Conservation (phyloP, 2,888 invertebrate genomes). For the Meteorus colon region DNA sequence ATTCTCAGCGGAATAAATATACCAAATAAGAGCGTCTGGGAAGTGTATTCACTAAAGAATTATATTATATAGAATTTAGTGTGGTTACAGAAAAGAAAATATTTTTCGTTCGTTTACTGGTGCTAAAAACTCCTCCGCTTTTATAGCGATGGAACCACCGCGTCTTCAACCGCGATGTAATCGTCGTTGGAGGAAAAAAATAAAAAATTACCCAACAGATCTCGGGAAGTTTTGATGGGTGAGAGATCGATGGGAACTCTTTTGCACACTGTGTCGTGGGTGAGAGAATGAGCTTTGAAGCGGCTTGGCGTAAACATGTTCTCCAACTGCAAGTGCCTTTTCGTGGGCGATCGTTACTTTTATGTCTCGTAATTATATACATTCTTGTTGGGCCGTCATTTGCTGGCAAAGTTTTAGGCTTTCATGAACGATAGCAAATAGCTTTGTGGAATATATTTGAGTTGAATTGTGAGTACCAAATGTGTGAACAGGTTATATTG, state of each 20-base stretch:
- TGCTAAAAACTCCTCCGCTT: conserved; percentile 50
- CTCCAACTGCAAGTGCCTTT: conserved; percentile 46
- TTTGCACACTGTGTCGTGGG: conserved; percentile 57
- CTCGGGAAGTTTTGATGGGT: not conserved
- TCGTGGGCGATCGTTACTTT: conserved; percentile 71
- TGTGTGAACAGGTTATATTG: too few relatives aligned
- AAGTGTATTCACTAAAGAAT: not conserved
- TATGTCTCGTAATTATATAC: conserved; percentile 72
- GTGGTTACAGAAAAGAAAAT: conserved; percentile 24
- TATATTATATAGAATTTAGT: not conserved
- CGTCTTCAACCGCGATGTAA: conserved; percentile 49
- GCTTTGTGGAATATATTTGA: not conserved
- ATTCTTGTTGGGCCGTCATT: conserved; percentile 61
- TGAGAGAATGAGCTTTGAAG: conserved; percentile 64
- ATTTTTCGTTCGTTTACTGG: conserved; percentile 35
- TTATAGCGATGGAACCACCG: conserved; percentile 52
- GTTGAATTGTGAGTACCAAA: conserved; percentile 13
- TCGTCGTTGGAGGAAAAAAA: conserved; percentile 44
- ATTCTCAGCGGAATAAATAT: not conserved
- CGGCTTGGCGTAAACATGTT: conserved; percentile 9
- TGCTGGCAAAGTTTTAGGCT: conserved; percentile 63
- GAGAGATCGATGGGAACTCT: conserved; percentile 70
- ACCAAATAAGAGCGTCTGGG: not conserved
- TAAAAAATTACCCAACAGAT: conserved; percentile 9
- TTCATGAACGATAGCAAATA: conserved; percentile 58